Conservation (phyloP, 2,113 vertebrate species). For the Ceyx melanurus region DNA sequence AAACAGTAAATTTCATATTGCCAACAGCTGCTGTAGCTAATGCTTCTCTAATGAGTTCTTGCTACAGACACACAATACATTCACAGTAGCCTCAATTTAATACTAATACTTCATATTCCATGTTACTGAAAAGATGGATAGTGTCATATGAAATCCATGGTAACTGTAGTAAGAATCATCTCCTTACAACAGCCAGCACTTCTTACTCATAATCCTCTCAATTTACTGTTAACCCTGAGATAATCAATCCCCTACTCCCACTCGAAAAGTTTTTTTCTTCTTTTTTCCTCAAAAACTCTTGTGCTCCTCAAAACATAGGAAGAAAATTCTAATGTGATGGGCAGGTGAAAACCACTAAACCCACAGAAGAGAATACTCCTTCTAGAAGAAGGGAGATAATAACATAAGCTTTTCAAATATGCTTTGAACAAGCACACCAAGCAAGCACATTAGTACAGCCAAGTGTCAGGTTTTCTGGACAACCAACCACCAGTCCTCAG, state of each 20-base stretch:
- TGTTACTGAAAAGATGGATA: not conserved
- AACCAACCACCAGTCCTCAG: not conserved
- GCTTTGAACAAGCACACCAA: not conserved
- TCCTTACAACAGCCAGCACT: not conserved
- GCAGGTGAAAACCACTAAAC: not conserved
- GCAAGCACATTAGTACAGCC: not conserved
- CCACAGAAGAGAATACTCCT: not conserved
- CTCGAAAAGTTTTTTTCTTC: no score
- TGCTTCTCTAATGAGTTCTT: not conserved
- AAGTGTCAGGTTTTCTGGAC: not conserved
- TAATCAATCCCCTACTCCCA: not conserved
- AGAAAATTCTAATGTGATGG: not conserved
- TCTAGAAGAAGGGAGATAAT: not conserved
- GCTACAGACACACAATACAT: not conserved
- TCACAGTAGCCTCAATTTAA: not conserved
- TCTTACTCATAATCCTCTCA: not conserved
- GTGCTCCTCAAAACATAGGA: not conserved
- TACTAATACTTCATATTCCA: not conserved
- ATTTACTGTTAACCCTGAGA: not conserved
- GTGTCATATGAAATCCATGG: not conserved
- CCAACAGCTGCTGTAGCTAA: not conserved
- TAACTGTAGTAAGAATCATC: not conserved
- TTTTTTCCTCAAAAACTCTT: not conserved
- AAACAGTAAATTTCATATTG: not conserved
- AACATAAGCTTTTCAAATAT: not conserved